These are phyloP conservation scores for Oreonectes daqikongensis DNA, from an alignment of 2,797 vertebrate genomes.

Conservation along the genomic window DNA sequence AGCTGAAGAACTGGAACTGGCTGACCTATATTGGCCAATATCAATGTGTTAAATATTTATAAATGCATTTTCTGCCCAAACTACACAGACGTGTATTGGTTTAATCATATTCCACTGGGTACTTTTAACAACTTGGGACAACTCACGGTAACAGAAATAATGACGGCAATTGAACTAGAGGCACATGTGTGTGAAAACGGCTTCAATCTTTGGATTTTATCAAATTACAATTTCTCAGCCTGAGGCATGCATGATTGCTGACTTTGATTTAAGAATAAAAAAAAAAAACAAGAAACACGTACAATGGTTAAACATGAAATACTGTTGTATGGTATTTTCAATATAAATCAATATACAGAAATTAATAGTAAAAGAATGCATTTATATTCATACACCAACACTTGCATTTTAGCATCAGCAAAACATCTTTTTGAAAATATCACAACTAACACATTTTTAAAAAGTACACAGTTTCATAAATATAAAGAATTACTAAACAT, in stretches of 20 bases:
- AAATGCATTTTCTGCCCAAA: slow-evolving; percentile 30
- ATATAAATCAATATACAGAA: no score
- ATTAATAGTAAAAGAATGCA: not conserved
- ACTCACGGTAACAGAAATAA: slow-evolving; percentile 2
- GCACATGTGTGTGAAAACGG: not conserved
- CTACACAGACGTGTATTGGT: slow-evolving; percentile 11
- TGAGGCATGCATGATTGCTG: not conserved
- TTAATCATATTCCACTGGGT: slow-evolving; percentile 1
- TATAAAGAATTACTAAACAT: not conserved
- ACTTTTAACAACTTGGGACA: not conserved
- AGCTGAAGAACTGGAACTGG: slow-evolving; percentile 54
- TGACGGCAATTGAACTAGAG: not conserved
- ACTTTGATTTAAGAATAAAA: not conserved
- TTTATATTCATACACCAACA: slow-evolving; percentile 4
- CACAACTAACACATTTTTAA: no score
- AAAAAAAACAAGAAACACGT: not conserved
- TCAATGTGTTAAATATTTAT: slow-evolving; percentile 10
- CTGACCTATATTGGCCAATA: slow-evolving; percentile 54
- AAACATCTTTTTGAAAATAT: no score
- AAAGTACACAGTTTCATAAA: not conserved
- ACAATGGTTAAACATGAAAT: not conserved
- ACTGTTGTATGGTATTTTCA: not conserved
- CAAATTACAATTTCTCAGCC: not conserved
- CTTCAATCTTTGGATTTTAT: slow-evolving; percentile 2
- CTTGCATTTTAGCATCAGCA: no score